Percentiles rank a stretch among this genome's conserved stretches.
phyloP scores from a whole-genome alignment of 2,113 vertebrate species.

The Pampusana beccarii region DNA sequence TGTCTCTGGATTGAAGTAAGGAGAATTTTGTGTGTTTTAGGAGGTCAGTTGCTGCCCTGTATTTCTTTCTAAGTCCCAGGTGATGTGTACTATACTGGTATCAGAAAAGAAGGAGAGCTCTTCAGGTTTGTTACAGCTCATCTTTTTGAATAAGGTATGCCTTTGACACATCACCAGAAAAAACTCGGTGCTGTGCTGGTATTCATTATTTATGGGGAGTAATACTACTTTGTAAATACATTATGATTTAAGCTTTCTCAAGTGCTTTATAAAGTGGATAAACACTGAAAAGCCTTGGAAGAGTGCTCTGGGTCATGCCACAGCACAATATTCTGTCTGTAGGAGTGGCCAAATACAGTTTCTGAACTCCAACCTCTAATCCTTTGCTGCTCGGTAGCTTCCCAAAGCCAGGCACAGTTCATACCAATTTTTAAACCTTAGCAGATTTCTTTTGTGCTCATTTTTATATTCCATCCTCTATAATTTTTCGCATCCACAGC shows the following conservation, averaged over 20 bases:
- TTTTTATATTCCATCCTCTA: background rate
- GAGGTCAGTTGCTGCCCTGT: background rate
- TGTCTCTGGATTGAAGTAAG: background rate
- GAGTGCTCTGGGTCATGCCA: background rate
- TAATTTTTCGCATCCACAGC: background rate
- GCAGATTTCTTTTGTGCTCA: background rate
- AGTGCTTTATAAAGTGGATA: background rate
- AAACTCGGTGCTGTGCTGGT: background rate
- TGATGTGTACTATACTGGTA: fast-evolving
- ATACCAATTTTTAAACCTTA: background rate
- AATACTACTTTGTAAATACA: background rate
- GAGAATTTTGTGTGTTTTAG: background rate
- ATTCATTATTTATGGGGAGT: background rate
- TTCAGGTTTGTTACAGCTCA: background rate
- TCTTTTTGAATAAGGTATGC: background rate
- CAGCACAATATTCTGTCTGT: background rate
- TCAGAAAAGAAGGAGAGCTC: background rate
- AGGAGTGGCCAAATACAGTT: background rate
- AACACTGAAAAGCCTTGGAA: background rate
- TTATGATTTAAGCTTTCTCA: background rate
- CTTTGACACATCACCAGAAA: background rate
- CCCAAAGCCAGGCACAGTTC: background rate
- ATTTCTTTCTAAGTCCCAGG: background rate
- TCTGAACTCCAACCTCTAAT: background rate
- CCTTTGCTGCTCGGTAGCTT: background rate